These are phyloP conservation scores for Megaleporinus macrocephalus DNA, from an alignment of 2,113 vertebrate species.

Conservation along the genomic window DNA sequence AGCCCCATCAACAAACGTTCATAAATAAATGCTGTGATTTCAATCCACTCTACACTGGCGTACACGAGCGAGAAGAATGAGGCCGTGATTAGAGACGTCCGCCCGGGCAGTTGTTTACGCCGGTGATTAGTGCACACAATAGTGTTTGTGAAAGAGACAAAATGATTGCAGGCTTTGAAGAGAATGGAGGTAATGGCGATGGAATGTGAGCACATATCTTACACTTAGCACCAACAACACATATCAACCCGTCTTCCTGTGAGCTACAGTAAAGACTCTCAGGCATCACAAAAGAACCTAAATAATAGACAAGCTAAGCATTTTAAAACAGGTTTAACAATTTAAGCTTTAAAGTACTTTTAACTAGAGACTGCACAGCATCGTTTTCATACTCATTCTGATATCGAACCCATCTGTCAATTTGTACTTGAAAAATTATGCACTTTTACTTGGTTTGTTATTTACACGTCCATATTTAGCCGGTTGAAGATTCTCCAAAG, in stretches of 20 bases:
- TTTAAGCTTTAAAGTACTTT: not conserved
- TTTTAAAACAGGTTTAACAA: not conserved
- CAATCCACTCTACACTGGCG: conserved; percentile 9
- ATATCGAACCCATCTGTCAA: too few species aligned
- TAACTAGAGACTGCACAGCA: too few species aligned
- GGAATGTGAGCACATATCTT: not conserved
- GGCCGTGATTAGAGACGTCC: conserved; percentile 35
- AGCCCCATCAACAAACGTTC: conserved; percentile 36
- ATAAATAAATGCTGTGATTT: conserved; percentile 30
- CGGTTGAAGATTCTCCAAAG: too few species aligned
- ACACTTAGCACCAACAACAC: not conserved
- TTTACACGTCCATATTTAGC: too few species aligned
- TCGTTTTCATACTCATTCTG: too few species aligned
- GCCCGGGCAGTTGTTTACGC: conserved; percentile 31
- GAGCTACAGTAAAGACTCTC: not conserved
- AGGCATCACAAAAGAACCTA: not conserved
- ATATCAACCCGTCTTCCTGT: not conserved
- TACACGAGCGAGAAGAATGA: conserved; percentile 10
- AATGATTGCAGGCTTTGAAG: not conserved
- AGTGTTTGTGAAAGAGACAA: conserved; percentile 19
- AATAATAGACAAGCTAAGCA: not conserved
- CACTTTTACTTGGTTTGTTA: too few species aligned
- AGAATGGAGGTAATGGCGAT: not conserved
- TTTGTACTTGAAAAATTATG: too few species aligned
- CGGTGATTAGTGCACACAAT: conserved; percentile 35